Percentiles rank a stretch among this genome's conserved stretches.
Evolutionary conservation across 2,888 invertebrate species (phyloP).

Genomic region (Aleiodes leptofemur): DNA sequence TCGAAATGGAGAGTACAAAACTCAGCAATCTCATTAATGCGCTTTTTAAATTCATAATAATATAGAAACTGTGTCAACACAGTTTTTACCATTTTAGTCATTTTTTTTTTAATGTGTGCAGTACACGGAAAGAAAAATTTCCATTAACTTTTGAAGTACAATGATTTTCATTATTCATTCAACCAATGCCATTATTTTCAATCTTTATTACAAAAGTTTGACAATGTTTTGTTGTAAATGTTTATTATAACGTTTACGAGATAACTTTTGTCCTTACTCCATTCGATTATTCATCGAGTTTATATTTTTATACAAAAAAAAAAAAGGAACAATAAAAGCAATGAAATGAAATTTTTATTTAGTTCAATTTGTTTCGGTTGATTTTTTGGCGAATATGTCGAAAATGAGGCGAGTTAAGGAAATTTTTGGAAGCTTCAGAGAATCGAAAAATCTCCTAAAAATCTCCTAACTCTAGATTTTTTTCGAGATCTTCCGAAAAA

Average conservation of each 20-base stretch:
- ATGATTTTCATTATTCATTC: too few relatives aligned
- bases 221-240: not conserved
- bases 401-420: not conserved
- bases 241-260: not conserved
- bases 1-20: conserved; percentile 30
- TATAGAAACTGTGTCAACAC: too few relatives aligned
- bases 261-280: not conserved
- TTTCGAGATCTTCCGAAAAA: too few relatives aligned
- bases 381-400: not conserved
- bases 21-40: too few relatives aligned
- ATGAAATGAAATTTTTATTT: not conserved
- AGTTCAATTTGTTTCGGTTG: not conserved
- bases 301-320: not conserved
- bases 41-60: too few relatives aligned
- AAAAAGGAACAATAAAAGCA: conserved; percentile 4
- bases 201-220: too few relatives aligned
- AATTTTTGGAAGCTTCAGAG: not conserved
- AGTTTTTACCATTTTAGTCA: too few relatives aligned
- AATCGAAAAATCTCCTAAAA: not conserved
- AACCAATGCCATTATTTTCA: too few relatives aligned
- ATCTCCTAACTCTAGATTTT: too few relatives aligned
- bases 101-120: too few relatives aligned
- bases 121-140: too few relatives aligned
- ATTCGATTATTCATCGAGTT: conserved; percentile 4
- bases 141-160: too few relatives aligned